Evolutionary conservation across 1,140 invertebrate genomes (phyloP).

Genomic region (Trachymyrmex cornetzi): DNA sequence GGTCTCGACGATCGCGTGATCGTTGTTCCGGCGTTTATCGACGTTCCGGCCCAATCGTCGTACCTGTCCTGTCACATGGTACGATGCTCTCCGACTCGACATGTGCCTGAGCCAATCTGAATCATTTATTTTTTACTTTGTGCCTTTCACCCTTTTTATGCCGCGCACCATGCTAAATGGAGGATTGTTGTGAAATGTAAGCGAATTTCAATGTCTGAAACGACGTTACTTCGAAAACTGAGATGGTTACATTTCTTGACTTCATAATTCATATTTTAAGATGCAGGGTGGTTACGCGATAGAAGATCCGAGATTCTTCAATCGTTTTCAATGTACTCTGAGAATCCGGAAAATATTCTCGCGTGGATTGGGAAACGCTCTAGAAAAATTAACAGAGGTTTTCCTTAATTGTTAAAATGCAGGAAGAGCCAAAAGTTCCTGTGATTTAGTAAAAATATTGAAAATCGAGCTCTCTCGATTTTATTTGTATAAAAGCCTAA

Average conservation of each 20-base stretch:
- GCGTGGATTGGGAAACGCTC: neutral
- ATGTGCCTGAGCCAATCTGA: conserved; percentile 78
- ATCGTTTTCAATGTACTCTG: neutral
- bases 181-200: conserved; percentile 62
- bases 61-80: conserved; percentile 50
- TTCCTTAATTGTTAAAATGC: conserved; percentile 13
- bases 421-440: conserved; percentile 23
- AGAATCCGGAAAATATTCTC: conserved; percentile 5
- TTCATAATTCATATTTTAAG: conserved; percentile 36
- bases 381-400: neutral
- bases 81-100: conserved; percentile 76
- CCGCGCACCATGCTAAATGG: conserved; percentile 63
- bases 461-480: conserved; percentile 20
- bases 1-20: conserved; percentile 23
- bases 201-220: conserved; percentile 38
- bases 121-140: conserved; percentile 81
- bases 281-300: conserved; percentile 38
- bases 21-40: conserved; percentile 20
- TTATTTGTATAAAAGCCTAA: conserved; percentile 18
- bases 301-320: neutral
- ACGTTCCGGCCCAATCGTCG: conserved; percentile 38
- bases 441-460: conserved; percentile 27
- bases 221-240: conserved; percentile 5
- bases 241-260: conserved; percentile 26
- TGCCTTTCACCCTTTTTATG: conserved; percentile 82